Conservation (phyloP, 1,140 invertebrate genomes). For the Neelides sp. region DNA sequence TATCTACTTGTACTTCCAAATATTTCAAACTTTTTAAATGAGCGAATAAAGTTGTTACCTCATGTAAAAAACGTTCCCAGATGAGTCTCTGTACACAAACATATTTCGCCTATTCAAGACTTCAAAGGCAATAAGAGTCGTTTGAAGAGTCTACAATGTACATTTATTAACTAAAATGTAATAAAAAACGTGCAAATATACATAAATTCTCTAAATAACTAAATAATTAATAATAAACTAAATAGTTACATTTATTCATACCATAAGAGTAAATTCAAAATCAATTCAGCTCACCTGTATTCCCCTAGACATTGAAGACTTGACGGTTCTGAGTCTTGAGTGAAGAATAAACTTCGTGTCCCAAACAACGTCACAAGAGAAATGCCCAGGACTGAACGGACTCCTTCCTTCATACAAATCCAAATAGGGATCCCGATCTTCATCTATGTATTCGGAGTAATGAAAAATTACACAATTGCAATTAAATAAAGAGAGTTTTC, state of each 20-base stretch:
- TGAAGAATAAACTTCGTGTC: constrained; percentile 56
- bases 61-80: constrained; percentile 58
- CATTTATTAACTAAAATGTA: too few species aligned
- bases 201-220: too few species aligned
- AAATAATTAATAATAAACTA: constrained; percentile 16
- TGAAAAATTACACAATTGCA: too few species aligned
- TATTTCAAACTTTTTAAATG: too few species aligned
- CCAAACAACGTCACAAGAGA: constrained; percentile 61
- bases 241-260: not conserved
- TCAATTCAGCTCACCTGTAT: constrained; percentile 38
- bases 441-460: too few species aligned
- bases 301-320: constrained; percentile 46
- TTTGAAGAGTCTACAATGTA: constrained; percentile 46
- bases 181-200: too few species aligned
- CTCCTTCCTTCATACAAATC: too few species aligned
- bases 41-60: too few species aligned
- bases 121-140: constrained; percentile 55
- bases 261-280: constrained; percentile 17
- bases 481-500: too few species aligned
- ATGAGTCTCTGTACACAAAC: constrained; percentile 61
- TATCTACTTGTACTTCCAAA: too few species aligned
- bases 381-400: constrained; percentile 47
- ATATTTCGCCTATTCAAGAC: constrained; percentile 65
- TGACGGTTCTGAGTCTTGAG: constrained; percentile 54
- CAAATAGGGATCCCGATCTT: too few species aligned